These are phyloP conservation scores for Podarcis cretensis DNA, from an alignment of 2,113 vertebrate species.

Conservation along the genomic window DNA sequence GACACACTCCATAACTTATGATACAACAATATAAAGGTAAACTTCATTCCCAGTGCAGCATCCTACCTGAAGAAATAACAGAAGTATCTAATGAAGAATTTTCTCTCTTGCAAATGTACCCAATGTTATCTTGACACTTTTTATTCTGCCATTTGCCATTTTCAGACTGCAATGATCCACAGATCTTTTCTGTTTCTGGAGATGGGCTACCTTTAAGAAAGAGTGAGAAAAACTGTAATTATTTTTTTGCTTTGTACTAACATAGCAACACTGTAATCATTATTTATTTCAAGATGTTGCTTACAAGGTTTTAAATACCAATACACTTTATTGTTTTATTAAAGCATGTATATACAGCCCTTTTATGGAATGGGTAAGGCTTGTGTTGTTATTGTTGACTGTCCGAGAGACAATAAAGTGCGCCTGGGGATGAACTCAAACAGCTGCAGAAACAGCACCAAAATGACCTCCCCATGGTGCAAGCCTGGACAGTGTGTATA, in stretches of 20 bases:
- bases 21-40: background rate
- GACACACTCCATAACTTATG: too few species aligned
- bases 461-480: too few species aligned
- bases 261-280: background rate
- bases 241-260: background rate
- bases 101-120: slow-evolving; percentile 69
- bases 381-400: too few species aligned
- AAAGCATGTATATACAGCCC: too few species aligned
- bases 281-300: too few species aligned
- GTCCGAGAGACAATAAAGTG: too few species aligned
- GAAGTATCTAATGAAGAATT: slow-evolving; percentile 77
- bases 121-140: slow-evolving; percentile 82
- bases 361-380: too few species aligned
- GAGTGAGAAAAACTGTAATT: background rate
- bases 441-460: too few species aligned
- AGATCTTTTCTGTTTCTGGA: slow-evolving; percentile 82
- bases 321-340: too few species aligned
- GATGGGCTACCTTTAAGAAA: slow-evolving; percentile 86
- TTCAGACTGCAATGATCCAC: slow-evolving; percentile 84
- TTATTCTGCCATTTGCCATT: slow-evolving; percentile 91
- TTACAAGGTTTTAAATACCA: too few species aligned
- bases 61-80: slow-evolving; percentile 65
- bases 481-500: too few species aligned
- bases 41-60: background rate
- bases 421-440: too few species aligned